These are phyloP conservation scores for Aix galericulata DNA, from an alignment of 2,113 vertebrate species.

Conservation along the genomic window DNA sequence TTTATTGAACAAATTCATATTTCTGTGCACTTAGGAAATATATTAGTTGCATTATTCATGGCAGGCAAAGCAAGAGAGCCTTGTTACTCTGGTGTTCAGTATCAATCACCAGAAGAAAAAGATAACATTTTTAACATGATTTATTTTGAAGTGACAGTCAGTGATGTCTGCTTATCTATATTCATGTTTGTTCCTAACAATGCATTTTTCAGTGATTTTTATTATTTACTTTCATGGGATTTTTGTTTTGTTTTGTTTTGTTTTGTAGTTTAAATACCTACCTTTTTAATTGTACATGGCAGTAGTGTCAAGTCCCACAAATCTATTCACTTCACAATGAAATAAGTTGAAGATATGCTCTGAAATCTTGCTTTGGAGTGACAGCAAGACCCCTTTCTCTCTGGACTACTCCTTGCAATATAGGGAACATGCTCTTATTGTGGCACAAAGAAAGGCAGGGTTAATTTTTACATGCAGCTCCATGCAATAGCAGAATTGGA, in stretches of 20 bases:
- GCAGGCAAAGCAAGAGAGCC: neutral
- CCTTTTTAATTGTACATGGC: neutral
- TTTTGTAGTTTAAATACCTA: neutral
- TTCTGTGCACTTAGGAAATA: neutral
- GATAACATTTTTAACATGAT: neutral
- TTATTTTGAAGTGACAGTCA: neutral
- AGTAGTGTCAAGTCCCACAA: neutral
- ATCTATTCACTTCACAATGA: neutral
- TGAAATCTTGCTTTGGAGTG: neutral
- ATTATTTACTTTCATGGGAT: neutral
- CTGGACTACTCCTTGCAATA: neutral
- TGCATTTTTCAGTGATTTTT: slow-evolving; percentile 20
- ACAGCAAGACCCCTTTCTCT: neutral
- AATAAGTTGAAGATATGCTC: neutral
- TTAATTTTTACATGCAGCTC: neutral
- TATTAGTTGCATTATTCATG: slow-evolving; percentile 6
- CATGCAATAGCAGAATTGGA: neutral
- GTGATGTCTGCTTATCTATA: neutral
- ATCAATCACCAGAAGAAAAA: neutral
- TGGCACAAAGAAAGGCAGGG: neutral
- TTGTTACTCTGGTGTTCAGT: neutral
- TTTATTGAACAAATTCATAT: slow-evolving; percentile 1
- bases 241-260: neutral
- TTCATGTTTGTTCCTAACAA: neutral
- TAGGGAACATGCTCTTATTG: neutral